Base-by-base conservation (phyloP, 1,140 invertebrate species). In the Pogonomyrmex barbatus region DNA sequence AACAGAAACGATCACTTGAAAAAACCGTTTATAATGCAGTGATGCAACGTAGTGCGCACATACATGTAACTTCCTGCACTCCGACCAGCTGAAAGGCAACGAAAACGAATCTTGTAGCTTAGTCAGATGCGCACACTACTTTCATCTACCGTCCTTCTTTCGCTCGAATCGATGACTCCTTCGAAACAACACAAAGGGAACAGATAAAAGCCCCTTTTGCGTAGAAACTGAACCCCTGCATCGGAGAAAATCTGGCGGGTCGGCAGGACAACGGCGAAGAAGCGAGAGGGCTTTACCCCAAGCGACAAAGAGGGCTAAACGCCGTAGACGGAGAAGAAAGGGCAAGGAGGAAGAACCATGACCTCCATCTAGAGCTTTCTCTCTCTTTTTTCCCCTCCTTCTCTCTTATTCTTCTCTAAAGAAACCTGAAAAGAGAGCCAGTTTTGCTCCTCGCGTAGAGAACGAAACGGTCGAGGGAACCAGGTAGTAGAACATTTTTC, bases 401-500 rank as follows among this genome's bases (percentile, higher is more conserved):
- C 24, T 24, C 63, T 47, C 24, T 30, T 36, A 45, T 17, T 39
- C 60, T 36, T 82, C 24, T 62, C 42, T 50, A 39, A 84, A 88
- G 88, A 52, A 71, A 68, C 76, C 77, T 85, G 83, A 89, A 91
- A 89, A 87, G 88, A 85, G 83, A 90, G 88, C 85, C 78, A 87
- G 91, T 89, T 91, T 84, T 63, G 60, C 58, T 86, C 54, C 50
- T 87, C 58, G 24, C 45, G 45, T 71, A 56, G 58, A 77, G 76
- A 87, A 56, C 77, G 58, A 67, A 88, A 85, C 86, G 87, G 82
- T 86, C 88, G 77, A 56, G 47, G 86, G 89, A 86, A 62, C 63
- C 91, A 93, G 93, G 92, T 92, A 92, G 91, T 88, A 87, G 86
- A 70, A 81, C 86, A 87, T 78, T 86, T 91, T 91, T 89, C 86